phyloP scores from a whole-genome alignment of 2,113 vertebrate species.

The Otus sunia region DNA sequence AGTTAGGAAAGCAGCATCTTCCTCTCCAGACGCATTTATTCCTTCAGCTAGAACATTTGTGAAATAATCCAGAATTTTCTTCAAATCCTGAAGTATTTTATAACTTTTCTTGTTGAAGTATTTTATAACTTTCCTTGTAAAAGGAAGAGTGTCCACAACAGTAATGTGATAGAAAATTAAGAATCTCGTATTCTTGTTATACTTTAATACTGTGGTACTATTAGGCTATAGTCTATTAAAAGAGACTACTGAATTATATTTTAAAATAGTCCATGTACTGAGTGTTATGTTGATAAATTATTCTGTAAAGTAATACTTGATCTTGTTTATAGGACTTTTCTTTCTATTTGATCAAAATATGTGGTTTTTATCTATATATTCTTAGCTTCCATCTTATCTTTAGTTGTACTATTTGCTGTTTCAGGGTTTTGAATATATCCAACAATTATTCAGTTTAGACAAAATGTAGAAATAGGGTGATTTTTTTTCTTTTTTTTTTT shows the following conservation, averaged over 20 bases:
- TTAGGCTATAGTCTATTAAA: neutral
- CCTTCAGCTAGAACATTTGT: neutral
- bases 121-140: neutral
- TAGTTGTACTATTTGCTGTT: neutral
- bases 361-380: neutral
- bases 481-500: neutral
- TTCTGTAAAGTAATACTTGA: neutral
- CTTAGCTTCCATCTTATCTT: neutral
- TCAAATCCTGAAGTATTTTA: neutral
- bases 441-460: neutral
- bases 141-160: neutral
- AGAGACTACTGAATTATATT: neutral
- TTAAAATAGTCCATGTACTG: neutral
- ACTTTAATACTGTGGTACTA: neutral
- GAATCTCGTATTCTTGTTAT: neutral
- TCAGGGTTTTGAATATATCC: neutral
- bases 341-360: neutral
- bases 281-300: neutral
- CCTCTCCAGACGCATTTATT: neutral
- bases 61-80: neutral
- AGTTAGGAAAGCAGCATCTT: neutral
- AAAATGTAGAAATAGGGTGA: neutral
- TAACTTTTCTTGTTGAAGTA: neutral
- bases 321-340: neutral
- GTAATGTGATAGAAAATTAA: neutral